Evolutionary conservation across 2,888 invertebrate genomes (phyloP).

Genomic region (Endomychus coccineus): DNA sequence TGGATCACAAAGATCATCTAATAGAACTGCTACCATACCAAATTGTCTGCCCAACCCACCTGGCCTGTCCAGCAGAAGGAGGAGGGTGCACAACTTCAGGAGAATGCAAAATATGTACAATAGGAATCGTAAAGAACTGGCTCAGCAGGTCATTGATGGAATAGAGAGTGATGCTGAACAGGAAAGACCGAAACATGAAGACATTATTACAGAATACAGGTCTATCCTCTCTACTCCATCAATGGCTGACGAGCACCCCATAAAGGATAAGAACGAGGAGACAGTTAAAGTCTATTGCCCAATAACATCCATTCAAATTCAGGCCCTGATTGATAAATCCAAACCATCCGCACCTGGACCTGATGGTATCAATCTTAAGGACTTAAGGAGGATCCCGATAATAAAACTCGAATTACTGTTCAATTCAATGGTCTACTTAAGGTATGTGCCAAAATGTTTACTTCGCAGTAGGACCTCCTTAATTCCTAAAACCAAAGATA

Average conservation of each 20-base stretch:
- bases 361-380: conserved; percentile 11
- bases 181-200: background rate
- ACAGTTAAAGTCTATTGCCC: background rate
- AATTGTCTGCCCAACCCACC: no score
- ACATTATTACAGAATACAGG: background rate
- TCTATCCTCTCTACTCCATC: background rate
- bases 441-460: conserved; percentile 1
- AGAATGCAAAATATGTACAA: background rate
- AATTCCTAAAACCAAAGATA: background rate
- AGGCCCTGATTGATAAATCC: background rate
- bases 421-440: conserved; percentile 10
- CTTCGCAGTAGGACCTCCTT: conserved; percentile 3
- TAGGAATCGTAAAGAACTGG: background rate
- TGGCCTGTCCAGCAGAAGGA: no score
- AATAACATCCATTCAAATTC: background rate
- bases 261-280: background rate
- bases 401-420: conserved; percentile 6
- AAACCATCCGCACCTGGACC: conserved; percentile 11
- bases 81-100: background rate
- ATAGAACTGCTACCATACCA: no score
- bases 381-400: conserved; percentile 8
- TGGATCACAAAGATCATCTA: no score
- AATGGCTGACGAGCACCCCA: background rate
- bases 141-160: background rate
- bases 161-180: background rate